Percentiles rank a stretch among this genome's conserved stretches.
Evolutionary conservation across 53 echinoderm and acorn worm species (phyloP).

Genomic region (Echinarachnius parma): DNA sequence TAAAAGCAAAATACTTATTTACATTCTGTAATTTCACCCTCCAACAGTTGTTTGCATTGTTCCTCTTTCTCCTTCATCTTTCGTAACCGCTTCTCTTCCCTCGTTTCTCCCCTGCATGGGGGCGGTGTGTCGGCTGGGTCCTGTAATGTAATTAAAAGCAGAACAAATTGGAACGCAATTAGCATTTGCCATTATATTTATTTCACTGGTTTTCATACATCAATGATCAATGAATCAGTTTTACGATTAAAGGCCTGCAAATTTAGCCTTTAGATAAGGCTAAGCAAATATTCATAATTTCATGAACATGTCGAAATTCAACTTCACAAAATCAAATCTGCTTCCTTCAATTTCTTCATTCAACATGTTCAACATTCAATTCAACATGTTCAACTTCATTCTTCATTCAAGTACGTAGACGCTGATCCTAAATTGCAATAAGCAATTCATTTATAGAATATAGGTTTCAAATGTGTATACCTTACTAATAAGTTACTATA

Average conservation of each 20-base stretch:
- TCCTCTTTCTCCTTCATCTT: conserved; percentile 89
- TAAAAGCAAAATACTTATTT: conserved; percentile 4
- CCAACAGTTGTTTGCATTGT: conserved; percentile 34
- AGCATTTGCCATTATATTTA: neutral
- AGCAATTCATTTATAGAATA: neutral
- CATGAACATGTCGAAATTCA: no score
- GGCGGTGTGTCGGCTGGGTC: conserved; percentile 98
- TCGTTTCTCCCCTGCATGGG: conserved; percentile 86
- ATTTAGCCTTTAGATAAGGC: no score
- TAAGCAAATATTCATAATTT: no score
- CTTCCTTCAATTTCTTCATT: no score
- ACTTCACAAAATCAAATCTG: no score
- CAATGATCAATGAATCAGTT: no score
- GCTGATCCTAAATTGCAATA: neutral
- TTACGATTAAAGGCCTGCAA: no score
- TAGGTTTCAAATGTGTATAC: neutral
- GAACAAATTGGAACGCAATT: neutral
- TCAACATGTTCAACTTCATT: no score
- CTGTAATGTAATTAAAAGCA: conserved; percentile 42
- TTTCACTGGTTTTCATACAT: no score
- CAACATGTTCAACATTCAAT: no score
- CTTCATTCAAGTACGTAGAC: no score
- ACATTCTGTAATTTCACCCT: conserved; percentile 65
- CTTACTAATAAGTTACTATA: neutral
- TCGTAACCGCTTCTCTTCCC: conserved; percentile 72